phyloP scores from a whole-genome alignment of 2,797 vertebrate species.

The Urosaurus nigricauda region DNA sequence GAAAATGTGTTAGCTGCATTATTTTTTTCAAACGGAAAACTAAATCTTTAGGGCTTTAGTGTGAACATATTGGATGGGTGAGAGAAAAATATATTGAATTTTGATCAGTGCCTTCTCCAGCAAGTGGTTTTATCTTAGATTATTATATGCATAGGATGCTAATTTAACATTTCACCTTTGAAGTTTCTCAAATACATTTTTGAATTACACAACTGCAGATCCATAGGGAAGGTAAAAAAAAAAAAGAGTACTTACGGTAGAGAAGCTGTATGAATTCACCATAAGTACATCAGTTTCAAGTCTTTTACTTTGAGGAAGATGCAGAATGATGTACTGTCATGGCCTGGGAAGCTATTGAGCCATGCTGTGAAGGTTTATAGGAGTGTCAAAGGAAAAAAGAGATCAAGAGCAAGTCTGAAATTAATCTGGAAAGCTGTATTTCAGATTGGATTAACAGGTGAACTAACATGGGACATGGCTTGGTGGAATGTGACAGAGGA shows the following conservation, averaged over 20 bases:
- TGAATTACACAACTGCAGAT: background rate
- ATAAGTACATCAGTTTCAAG: background rate
- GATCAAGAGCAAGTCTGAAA: background rate
- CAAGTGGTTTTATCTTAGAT: too few species aligned
- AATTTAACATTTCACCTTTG: background rate
- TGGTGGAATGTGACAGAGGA: constrained; percentile 31
- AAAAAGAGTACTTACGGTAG: background rate
- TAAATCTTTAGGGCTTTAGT: background rate
- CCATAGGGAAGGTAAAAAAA: background rate
- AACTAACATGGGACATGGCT: background rate
- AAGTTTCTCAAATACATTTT: background rate
- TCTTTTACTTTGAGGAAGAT: background rate
- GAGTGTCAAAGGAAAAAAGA: background rate
- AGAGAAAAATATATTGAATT: background rate
- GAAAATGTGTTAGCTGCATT: background rate
- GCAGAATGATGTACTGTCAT: background rate
- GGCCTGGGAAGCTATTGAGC: background rate
- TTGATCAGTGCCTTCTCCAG: too few species aligned
- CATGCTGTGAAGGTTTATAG: background rate
- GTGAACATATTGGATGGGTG: background rate
- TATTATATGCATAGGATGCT: too few species aligned
- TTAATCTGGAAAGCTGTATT: constrained; percentile 48
- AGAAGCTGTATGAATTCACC: background rate
- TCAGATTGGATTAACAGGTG: constrained; percentile 50
- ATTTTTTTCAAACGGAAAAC: background rate